A percentile compares a stretch with the other conserved stretches of the same genome.
These are phyloP conservation scores for Hermatobates lingyangjiaoensis DNA, from an alignment of 1,140 invertebrate genomes.

Conservation along the genomic window DNA sequence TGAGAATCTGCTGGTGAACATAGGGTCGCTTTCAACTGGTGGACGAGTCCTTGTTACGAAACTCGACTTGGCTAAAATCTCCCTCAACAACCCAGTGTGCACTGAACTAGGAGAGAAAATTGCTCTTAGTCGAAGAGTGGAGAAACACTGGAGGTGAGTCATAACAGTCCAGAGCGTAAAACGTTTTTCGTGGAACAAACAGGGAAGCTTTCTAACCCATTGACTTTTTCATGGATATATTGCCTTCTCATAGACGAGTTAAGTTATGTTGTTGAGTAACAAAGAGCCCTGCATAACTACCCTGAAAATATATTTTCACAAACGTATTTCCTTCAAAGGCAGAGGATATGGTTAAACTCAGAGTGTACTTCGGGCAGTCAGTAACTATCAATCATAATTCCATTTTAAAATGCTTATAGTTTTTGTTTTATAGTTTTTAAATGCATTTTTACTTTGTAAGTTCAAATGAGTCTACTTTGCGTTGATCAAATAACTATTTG, in stretches of 20 bases:
- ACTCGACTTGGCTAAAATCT: conserved; percentile 94
- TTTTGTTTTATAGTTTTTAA: too few species aligned
- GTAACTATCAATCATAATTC: too few species aligned
- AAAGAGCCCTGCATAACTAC: background rate
- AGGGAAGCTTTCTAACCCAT: background rate
- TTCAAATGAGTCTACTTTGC: too few species aligned
- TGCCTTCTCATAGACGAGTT: background rate
- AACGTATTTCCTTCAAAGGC: background rate
- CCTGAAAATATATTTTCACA: background rate
- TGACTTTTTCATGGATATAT: background rate
- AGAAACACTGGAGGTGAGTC: conserved; percentile 92
- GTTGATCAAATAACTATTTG: too few species aligned
- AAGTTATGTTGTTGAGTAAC: background rate
- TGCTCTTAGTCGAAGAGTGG: conserved; percentile 88
- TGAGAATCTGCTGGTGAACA: conserved; percentile 93
- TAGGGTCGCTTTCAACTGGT: conserved; percentile 95
- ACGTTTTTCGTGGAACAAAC: background rate
- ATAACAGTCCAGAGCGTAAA: background rate
- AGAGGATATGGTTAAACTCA: too few species aligned
- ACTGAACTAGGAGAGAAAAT: conserved; percentile 98
- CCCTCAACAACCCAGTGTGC: conserved; percentile 91
- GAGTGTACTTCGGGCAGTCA: too few species aligned
- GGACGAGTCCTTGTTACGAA: conserved; percentile 90
- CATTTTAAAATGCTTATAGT: too few species aligned
- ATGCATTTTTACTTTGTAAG: too few species aligned